A percentile compares a stretch with the other conserved stretches of the same genome.
These are phyloP conservation scores for Calameuta pallipes DNA, from an alignment of 2,888 invertebrate genomes.

Conservation along the genomic window DNA sequence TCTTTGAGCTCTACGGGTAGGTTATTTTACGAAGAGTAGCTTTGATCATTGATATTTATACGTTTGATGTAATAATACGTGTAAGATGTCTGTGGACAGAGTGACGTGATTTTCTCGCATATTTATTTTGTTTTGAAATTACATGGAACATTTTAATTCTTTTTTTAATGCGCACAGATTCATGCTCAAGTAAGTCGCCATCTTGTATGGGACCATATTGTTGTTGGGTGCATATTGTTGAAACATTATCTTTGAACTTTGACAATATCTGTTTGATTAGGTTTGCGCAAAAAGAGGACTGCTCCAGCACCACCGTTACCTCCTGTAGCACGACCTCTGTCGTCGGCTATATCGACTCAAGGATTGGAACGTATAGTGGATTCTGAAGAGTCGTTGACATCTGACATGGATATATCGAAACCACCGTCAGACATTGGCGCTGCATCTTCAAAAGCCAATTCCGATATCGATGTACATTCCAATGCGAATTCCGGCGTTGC, in stretches of 20 bases:
- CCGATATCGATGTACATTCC: conserved; percentile 47
- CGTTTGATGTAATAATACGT: no score
- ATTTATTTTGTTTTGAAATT: no score
- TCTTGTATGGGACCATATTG: conserved; percentile 39
- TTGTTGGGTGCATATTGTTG: conserved; percentile 8
- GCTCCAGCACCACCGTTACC: conserved; percentile 68
- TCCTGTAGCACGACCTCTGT: conserved; percentile 51
- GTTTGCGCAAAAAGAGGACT: conserved; percentile 71
- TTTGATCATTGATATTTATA: no score
- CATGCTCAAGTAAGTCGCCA: conserved; percentile 32
- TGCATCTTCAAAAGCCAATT: conserved; percentile 44
- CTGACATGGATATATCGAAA: conserved; percentile 59
- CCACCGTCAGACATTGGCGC: conserved; percentile 57
- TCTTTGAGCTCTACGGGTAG: conserved; percentile 61
- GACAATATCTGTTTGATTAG: conserved; percentile 51
- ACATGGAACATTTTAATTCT: conserved; percentile 11
- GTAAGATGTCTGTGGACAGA: no score
- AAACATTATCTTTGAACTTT: no score
- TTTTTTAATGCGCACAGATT: conserved; percentile 34
- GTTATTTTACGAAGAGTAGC: conserved; percentile 6
- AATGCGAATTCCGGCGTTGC: conserved; percentile 54
- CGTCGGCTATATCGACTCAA: conserved; percentile 58
- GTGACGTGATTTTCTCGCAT: no score
- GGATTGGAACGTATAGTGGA: conserved; percentile 60
- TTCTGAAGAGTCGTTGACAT: conserved; percentile 61